Percentiles rank a stretch among this genome's conserved stretches.
phyloP scores from a whole-genome alignment of 1,140 invertebrate species.

The Philotrypesis tridentata region DNA sequence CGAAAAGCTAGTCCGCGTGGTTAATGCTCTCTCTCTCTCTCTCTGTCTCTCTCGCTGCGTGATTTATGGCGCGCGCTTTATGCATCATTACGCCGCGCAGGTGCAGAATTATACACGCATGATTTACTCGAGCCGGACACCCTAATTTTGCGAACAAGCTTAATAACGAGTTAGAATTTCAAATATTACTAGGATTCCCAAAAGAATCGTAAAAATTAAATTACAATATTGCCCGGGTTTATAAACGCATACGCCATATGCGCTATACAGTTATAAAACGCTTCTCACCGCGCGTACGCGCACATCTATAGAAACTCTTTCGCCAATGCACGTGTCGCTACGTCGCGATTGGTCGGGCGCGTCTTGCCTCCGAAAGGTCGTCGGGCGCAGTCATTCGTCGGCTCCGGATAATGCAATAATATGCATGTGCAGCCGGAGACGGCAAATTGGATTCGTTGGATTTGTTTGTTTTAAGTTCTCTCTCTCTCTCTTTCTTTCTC shows the following conservation, averaged over 20 bases:
- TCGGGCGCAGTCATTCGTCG: conserved; percentile 8
- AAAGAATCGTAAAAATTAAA: not conserved
- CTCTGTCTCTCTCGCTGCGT: not conserved
- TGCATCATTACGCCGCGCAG: conserved; percentile 33
- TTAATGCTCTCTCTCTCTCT: conserved; percentile 11
- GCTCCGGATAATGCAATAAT: not conserved
- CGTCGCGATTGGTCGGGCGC: not conserved
- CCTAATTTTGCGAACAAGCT: conserved; percentile 15
- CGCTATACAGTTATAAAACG: too few relatives aligned
- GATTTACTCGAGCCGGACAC: not conserved
- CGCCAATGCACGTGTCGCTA: not conserved
- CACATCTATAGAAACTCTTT: too few relatives aligned
- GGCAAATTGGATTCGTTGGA: conserved; percentile 65
- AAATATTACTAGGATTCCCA: not conserved
- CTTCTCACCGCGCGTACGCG: not conserved
- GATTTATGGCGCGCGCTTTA: conserved; percentile 26
- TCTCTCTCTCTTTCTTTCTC: not conserved
- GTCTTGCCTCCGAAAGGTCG: not conserved
- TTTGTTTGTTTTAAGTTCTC: conserved; percentile 61
- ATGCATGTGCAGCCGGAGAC: conserved; percentile 25
- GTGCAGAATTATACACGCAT: conserved; percentile 30
- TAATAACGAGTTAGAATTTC: not conserved
- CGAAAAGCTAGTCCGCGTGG: not conserved
- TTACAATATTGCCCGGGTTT: too few relatives aligned
- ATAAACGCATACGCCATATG: too few relatives aligned